Conservation (phyloP, 2,113 vertebrate species). For the Setophaga kirtlandii region DNA sequence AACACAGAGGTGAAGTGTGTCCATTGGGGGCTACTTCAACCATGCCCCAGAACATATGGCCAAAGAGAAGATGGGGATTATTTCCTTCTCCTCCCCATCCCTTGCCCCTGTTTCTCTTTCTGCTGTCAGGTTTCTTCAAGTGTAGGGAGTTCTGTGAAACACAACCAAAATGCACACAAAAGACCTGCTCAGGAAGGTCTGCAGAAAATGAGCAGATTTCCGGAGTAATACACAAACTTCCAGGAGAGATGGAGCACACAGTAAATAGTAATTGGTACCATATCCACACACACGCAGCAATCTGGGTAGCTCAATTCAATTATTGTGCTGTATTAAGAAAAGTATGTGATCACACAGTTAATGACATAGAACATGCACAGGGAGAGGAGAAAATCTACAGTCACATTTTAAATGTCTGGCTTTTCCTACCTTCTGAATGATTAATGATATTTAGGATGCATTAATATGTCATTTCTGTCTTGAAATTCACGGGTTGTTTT, state of each 20-base stretch:
- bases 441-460: not conserved
- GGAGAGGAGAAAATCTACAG: not conserved
- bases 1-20: not conserved
- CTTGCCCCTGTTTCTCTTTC: not conserved
- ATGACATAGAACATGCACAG: not conserved
- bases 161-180: not conserved
- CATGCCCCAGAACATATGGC: not conserved
- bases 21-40: not conserved
- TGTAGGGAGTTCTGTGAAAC: not conserved
- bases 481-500: not conserved
- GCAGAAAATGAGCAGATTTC: constrained; percentile 7
- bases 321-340: not conserved
- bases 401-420: not conserved
- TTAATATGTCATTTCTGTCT: not conserved
- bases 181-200: not conserved
- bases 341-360: constrained; percentile 1
- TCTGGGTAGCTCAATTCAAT: not conserved
- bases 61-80: not conserved
- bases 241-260: not conserved
- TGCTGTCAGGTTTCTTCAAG: not conserved
- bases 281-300: not conserved
- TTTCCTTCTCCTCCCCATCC: not conserved
- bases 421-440: not conserved
- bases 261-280: constrained; percentile 27
- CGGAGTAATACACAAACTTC: not conserved